These are phyloP conservation scores for Acrobeloides nanus DNA, from an alignment of 2,888 invertebrate species.

Conservation along the genomic window DNA sequence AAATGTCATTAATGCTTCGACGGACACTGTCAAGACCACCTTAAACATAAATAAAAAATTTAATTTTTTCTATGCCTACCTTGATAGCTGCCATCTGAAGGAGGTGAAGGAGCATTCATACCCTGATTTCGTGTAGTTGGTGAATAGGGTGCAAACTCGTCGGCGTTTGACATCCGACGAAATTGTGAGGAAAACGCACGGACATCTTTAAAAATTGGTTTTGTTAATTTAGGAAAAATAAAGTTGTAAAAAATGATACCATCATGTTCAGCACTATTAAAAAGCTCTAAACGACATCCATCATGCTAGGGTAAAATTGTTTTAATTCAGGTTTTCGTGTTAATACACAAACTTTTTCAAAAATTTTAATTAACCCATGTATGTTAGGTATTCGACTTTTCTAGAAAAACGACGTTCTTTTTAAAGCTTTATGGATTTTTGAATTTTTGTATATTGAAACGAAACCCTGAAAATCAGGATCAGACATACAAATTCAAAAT, in stretches of 20 bases:
- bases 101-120: constrained; percentile 20
- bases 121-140: constrained; percentile 15
- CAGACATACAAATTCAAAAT: no score
- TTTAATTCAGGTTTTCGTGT: no score
- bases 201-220: constrained; percentile 19
- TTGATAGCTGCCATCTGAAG: constrained; percentile 6
- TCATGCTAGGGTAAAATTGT: no score
- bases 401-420: no score
- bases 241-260: not conserved
- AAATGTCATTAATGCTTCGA: constrained; percentile 78
- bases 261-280: constrained; percentile 4
- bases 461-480: no score
- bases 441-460: no score
- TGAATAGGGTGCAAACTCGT: constrained; percentile 12
- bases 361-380: no score
- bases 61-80: not conserved
- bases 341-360: no score
- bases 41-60: no score
- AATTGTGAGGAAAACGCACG: constrained; percentile 33
- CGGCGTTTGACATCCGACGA: constrained; percentile 11
- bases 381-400: no score
- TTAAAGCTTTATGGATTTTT: no score
- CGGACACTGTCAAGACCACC: constrained; percentile 80
- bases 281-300: no score
- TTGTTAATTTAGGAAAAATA: not conserved